Evolutionary conservation across 1,140 invertebrate species (phyloP).

Genomic region (Steinernema feltiae): DNA sequence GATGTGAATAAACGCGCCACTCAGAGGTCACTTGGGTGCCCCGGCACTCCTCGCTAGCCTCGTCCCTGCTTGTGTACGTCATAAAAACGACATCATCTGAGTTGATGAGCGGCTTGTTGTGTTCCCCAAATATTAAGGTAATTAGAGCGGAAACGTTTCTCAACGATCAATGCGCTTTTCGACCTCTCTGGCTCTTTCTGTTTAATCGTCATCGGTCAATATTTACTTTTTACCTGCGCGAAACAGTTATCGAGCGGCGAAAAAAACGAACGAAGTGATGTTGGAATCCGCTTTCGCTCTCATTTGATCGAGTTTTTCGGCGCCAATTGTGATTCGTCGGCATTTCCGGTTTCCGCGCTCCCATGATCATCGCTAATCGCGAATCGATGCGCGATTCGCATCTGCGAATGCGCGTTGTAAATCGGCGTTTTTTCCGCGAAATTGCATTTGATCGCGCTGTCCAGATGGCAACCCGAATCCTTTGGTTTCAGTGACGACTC

Average conservation of each 20-base stretch:
- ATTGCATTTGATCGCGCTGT: neutral
- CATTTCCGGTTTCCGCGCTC: neutral
- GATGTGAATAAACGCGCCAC: too few relatives aligned
- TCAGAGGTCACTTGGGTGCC: too few relatives aligned
- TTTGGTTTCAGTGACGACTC: neutral
- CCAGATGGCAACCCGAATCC: neutral
- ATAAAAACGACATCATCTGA: too few relatives aligned
- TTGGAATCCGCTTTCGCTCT: neutral
- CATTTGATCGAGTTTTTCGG: slow-evolving; percentile 1
- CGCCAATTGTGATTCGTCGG: neutral
- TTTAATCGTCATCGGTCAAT: too few relatives aligned
- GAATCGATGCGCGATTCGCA: neutral
- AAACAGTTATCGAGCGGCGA: neutral
- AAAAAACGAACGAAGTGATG: neutral
- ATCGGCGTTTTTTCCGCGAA: neutral
- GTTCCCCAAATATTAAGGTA: too few relatives aligned
- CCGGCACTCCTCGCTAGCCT: too few relatives aligned
- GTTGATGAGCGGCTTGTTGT: too few relatives aligned
- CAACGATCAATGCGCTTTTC: too few relatives aligned
- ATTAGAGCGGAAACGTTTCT: too few relatives aligned
- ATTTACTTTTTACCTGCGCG: neutral
- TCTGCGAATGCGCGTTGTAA: neutral
- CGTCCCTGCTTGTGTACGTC: too few relatives aligned
- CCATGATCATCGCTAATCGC: neutral
- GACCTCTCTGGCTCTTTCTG: too few relatives aligned